Evolutionary conservation across 2,888 invertebrate genomes (phyloP).

Genomic region (Sinopyrophorus schimmeli): DNA sequence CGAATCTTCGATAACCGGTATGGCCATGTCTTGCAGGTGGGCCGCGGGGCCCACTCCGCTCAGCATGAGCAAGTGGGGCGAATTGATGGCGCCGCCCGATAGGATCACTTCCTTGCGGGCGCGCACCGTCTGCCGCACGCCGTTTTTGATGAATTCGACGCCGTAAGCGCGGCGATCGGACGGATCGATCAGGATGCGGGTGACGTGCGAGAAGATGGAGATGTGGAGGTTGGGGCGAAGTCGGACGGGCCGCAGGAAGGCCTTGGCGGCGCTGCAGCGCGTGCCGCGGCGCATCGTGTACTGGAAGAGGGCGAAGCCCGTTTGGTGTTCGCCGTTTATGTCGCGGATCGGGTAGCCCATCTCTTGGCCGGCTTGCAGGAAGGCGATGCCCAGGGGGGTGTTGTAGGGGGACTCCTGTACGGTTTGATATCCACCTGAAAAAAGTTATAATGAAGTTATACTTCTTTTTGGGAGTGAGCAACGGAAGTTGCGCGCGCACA

Average conservation of each 20-base stretch:
- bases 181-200: constrained; percentile 71
- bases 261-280: constrained; percentile 82
- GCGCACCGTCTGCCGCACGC: constrained; percentile 63
- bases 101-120: constrained; percentile 82
- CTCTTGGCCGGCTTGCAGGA: constrained; percentile 87
- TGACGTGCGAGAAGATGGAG: constrained; percentile 78
- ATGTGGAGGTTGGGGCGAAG: constrained; percentile 80
- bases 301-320: constrained; percentile 85
- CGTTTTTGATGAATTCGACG: constrained; percentile 75
- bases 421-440: constrained; percentile 72
- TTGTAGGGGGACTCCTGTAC: constrained; percentile 78
- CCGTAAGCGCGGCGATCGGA: constrained; percentile 71
- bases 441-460: too few relatives aligned
- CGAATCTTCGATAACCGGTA: constrained; percentile 73
- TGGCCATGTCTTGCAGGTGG: constrained; percentile 73
- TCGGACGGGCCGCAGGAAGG: constrained; percentile 79
- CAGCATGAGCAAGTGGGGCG: constrained; percentile 92
- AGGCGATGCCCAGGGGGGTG: constrained; percentile 82
- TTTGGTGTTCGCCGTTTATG: constrained; percentile 83
- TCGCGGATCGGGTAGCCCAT: constrained; percentile 88
- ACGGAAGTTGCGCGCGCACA: too few relatives aligned
- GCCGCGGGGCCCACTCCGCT: constrained; percentile 77
- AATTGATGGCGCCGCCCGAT: constrained; percentile 86
- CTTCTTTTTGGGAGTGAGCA: too few relatives aligned
- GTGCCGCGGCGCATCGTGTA: constrained; percentile 86